Percentiles rank a stretch among this genome's conserved stretches.
Evolutionary conservation across 1,140 invertebrate species (phyloP).

Genomic region (Ruditapes philippinarum): DNA sequence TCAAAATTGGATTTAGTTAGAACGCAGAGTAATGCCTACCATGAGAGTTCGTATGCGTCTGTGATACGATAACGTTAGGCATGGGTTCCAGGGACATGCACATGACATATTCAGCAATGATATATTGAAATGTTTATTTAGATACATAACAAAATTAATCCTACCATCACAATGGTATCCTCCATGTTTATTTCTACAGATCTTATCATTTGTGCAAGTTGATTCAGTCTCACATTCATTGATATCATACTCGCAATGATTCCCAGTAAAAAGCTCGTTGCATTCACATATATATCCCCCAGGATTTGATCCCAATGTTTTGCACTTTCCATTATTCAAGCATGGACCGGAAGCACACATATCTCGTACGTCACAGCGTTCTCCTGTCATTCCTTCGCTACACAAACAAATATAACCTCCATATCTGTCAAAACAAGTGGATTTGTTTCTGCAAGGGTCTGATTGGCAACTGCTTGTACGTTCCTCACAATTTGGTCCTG

Average conservation of each 20-base stretch:
- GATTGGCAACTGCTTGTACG: constrained; percentile 43
- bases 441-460: constrained; percentile 48
- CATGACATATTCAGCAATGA: too few relatives aligned
- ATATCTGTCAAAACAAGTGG: constrained; percentile 49
- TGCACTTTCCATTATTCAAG: background rate
- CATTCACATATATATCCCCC: background rate
- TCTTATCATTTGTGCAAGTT: background rate
- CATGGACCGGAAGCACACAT: background rate
- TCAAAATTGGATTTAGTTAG: too few relatives aligned
- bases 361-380: background rate
- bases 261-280: background rate
- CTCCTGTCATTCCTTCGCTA: background rate
- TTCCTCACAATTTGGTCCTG: constrained; percentile 45
- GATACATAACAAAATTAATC: too few relatives aligned
- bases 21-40: too few relatives aligned
- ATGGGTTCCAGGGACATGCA: too few relatives aligned
- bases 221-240: background rate
- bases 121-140: too few relatives aligned
- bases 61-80: too few relatives aligned
- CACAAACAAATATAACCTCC: constrained; percentile 7
- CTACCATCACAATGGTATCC: constrained; percentile 29
- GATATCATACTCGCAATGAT: background rate
- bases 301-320: background rate
- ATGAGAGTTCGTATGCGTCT: too few relatives aligned
- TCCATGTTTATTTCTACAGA: background rate